Base-by-base conservation (phyloP, 1,140 invertebrate species). In the Drosophila prosaltans region DNA sequence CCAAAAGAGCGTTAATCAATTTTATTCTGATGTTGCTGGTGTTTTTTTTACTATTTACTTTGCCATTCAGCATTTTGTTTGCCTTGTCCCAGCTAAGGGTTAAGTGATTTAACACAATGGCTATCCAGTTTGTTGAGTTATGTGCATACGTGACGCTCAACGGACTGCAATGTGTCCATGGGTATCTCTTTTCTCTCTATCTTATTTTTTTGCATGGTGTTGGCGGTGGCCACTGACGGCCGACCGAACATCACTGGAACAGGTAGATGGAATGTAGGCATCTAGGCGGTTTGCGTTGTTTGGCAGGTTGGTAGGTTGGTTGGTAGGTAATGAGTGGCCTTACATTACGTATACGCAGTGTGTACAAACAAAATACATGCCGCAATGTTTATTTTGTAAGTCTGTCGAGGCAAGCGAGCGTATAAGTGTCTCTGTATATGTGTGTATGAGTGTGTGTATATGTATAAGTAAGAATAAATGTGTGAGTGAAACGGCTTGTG, bases 331-430 rank as follows among this genome's bases (percentile, higher is more conserved):
- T 77, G 79, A 83, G 76, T 81, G 83, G 82, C 83, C 82, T 69
- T 60, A 75, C 83, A 83, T 72, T 89, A 88, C 83, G 83, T 86
- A 89, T 88, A 88, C 84, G 83, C 83, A 89, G 77, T 77, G 83
- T 88, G 83, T 83, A 69, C 76, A 82, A 83, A 89, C 83, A 88
- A 86, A 86, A 86, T 88, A 82, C 83, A 89, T 70, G 81, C 83
- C 83, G 83, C 84, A 89, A 86, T 86, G 83, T 86, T 86, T 86
- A 86, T 88, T 88, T 83, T 88, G 80, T 78, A 89, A 88, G 83
- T 84, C 80, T 83, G 83, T 73, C 80, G 82, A 83, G 83, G 83
- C 83, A 86, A 86, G 76, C 84, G 80, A 86, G 83, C 82, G 82
- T 76, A 86, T 88, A 88, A 85, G 83, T 86, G 83, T 73, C 82